Evolutionary conservation across 2,797 vertebrate species (phyloP), one percentile per base, ranked within the genome.

Genomic region (Neopelma chrysocephalum): DNA sequence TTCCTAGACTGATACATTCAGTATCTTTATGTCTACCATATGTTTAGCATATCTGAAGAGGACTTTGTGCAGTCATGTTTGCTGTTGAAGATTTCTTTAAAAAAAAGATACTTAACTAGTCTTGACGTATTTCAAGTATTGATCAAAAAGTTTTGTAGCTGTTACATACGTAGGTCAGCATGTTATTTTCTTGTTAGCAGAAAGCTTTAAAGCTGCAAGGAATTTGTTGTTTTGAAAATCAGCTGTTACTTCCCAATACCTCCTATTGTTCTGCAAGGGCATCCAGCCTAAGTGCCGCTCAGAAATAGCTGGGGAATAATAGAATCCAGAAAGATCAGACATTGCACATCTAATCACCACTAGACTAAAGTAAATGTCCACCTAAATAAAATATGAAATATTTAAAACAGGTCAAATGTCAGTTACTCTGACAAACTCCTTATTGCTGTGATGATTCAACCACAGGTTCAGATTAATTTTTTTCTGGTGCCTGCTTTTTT

Each of bases 151-250:
- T 69, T 81, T 82, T 82, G 79, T 76, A 43, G 50, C 21, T 58
- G 61, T 48, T 91, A 80, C 56, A 82, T 92, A 79, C 87, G 13
- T 29, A 88, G 91, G 93, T 91, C 92, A 81, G 87, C 64, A 90
- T n/a, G 66, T 91, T 75, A 47, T 21, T 71, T 94, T 95, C 81
- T 94, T 82, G 89, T 93, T 34, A 89, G 89, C 62, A 86, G 54
- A 61, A 83, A 43, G 50, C 66, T 95, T 91, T 48, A 75, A 83
- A 90, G 72, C 82, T 96, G 65, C 73, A 72, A 95, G 72, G 84
- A 81, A 87, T 88, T 96, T 91, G 72, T 73, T 43, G 21, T 84
- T 95, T 84, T 88, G 62, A 94, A 97, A 97, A 97, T 96, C 94
- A 96, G 82, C 81, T 91, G 66, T 75, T 96, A 90, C 84, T 96